A percentile compares a stretch with the other conserved stretches of the same genome.
phyloP scores from a whole-genome alignment of 2,888 invertebrate species.

The Steinernema hermaphroditum region DNA sequence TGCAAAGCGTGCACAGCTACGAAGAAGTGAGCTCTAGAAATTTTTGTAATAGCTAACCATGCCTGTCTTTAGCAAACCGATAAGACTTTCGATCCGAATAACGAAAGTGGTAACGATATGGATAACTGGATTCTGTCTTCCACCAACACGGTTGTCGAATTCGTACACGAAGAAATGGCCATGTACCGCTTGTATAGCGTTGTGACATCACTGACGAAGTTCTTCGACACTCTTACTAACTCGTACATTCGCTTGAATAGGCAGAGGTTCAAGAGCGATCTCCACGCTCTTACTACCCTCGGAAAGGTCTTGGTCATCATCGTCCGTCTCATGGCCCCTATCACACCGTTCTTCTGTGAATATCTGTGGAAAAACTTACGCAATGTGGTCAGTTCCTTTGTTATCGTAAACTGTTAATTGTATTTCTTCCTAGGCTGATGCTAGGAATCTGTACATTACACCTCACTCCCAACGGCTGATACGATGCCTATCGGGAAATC shows the following conservation, averaged over 20 bases:
- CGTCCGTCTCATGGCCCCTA: constrained; percentile 91
- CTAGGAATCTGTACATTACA: constrained; percentile 81
- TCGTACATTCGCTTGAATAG: constrained; percentile 98
- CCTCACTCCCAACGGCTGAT: constrained; percentile 80
- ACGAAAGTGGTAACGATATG: constrained; percentile 77
- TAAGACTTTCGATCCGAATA: constrained; percentile 44
- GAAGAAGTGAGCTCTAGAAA: constrained; percentile 70
- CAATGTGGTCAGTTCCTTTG: constrained; percentile 65
- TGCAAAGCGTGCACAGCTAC: constrained; percentile 86
- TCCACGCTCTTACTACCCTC: constrained; percentile 82
- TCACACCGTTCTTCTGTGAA: constrained; percentile 93
- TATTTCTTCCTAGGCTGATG: constrained; percentile 50
- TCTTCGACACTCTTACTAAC: constrained; percentile 95
- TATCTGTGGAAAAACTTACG: constrained; percentile 87
- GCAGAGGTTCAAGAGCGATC: constrained; percentile 79
- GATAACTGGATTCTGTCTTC: constrained; percentile 96
- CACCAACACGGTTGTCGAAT: constrained; percentile 86
- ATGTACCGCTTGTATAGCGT: constrained; percentile 91
- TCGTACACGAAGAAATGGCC: constrained; percentile 85
- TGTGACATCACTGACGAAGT: constrained; percentile 87
- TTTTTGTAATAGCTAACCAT: background rate
- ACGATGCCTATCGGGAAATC: constrained; percentile 76
- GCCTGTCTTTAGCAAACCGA: constrained; percentile 45
- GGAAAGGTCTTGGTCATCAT: constrained; percentile 85
- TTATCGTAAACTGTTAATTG: no score